phyloP scores from a whole-genome alignment of 2,797 vertebrate species.

The Natrix natrix region DNA sequence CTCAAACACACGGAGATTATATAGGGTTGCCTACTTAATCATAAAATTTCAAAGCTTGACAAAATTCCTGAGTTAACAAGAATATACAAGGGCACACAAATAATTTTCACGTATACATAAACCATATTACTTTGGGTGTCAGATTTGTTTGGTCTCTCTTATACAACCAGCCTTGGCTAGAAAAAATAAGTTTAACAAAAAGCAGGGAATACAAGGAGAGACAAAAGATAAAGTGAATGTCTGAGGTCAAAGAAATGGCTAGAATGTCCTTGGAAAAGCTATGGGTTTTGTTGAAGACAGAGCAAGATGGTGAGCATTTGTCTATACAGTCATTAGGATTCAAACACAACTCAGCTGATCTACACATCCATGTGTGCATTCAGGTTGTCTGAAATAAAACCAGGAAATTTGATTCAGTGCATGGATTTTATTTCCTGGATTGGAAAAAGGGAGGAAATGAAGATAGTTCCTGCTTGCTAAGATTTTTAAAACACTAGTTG shows the following conservation, averaged over 20 bases:
- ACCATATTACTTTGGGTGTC: neutral
- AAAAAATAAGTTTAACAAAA: neutral
- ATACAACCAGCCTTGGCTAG: neutral
- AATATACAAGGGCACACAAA: neutral
- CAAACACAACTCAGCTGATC: neutral
- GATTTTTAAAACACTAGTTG: constrained; percentile 41
- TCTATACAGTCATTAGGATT: neutral
- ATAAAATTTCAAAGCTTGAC: neutral
- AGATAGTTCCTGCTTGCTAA: neutral
- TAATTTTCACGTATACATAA: neutral
- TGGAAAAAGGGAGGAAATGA: neutral
- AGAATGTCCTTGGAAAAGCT: neutral
- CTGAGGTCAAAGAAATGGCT: neutral
- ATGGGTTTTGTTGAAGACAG: neutral
- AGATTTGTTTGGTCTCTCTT: neutral
- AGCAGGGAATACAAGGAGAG: neutral
- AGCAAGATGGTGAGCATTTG: neutral
- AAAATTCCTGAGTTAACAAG: neutral
- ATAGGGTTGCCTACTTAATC: neutral
- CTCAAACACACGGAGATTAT: neutral
- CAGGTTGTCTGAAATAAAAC: neutral
- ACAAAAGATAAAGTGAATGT: neutral
- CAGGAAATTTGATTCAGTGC: neutral
- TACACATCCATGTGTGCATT: neutral
- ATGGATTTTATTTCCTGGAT: constrained; percentile 19